Evolutionary conservation across 2,113 vertebrate genomes (phyloP), one percentile per base, ranked within the genome.

Genomic region (Galemys pyrenaicus): DNA sequence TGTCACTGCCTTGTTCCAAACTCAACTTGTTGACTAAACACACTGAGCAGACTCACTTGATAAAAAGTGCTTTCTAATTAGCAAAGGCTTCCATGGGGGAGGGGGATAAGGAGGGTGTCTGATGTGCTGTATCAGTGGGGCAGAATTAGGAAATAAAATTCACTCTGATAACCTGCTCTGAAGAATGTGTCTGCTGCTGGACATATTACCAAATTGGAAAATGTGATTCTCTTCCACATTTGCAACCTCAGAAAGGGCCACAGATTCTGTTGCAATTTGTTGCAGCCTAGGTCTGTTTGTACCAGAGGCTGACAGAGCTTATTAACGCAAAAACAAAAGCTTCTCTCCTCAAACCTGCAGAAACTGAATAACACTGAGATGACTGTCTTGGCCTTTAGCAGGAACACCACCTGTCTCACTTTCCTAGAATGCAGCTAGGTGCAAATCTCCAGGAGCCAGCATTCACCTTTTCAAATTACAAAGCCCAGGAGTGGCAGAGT

Each of bases 391-490:
- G 64, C 54, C 30, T 11, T 87, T 60, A 35, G 51, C 15, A 10
- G 41, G 35, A 92, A 88, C 62, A 67, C 35, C 78, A 78, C 60
- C 41, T 32, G 8, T 80, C 86, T 94, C 22, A 0, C 71, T 84
- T 95, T 95, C 95, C 91, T 95, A 88, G 91, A 96, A 94, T n/a
- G 89, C 89, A 95, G 89, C 16, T 5, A 92, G 68, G 94, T 80
- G 89, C 94, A 82, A 64, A 94, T 70, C 91, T 97, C 90, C 73
- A 95, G 80, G 70, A 96, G 92, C 68, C 67, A 95, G 73, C 87
- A 70, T 87, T 94, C 89, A 73, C 79, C 92, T 95, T 94, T 95
- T 67, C 94, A 95, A 95, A 96, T 87, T 46, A 91, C 79, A 94
- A 65, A 96, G 49, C 67, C 85, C 28, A 62, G 64, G 74, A 95